Conservation (phyloP, 92 coral and sea anemone genomes). For the Hydrozoanthus gracilis region DNA sequence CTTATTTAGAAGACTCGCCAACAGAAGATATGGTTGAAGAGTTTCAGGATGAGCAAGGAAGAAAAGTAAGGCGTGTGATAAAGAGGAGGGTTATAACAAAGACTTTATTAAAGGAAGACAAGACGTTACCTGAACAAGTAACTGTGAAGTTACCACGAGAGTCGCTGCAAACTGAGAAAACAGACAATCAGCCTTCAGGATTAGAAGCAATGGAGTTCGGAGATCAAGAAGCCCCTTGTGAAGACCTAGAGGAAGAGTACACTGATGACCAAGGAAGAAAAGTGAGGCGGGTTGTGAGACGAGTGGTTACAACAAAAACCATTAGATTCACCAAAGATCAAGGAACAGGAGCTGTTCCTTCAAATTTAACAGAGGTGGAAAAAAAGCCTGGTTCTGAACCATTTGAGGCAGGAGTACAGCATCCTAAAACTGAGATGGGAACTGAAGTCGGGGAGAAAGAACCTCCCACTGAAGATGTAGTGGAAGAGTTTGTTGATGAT, state of each 20-base stretch:
- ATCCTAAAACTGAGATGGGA: too few relatives aligned
- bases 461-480: constrained; percentile 56
- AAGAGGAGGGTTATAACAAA: constrained; percentile 54
- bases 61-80: constrained; percentile 58
- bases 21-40: constrained; percentile 60
- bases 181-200: constrained; percentile 31
- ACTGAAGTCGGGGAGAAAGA: too few relatives aligned
- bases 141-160: constrained; percentile 10
- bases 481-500: constrained; percentile 67
- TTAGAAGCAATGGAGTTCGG: constrained; percentile 31
- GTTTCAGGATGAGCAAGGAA: constrained; percentile 63
- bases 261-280: constrained; percentile 62
- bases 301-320: constrained; percentile 34
- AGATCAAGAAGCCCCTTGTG: constrained; percentile 14
- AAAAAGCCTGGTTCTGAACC: neutral
- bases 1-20: constrained; percentile 24
- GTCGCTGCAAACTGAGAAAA: constrained; percentile 40
- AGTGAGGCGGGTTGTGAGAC: constrained; percentile 42
- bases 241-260: constrained; percentile 69
- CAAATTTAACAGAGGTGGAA: constrained; percentile 12
- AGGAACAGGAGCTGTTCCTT: neutral
- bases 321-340: constrained; percentile 23
- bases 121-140: neutral
- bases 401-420: neutral
- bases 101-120: constrained; percentile 22